phyloP scores from a whole-genome alignment of 2,797 vertebrate species.

The Dicrostonyx torquatus region DNA sequence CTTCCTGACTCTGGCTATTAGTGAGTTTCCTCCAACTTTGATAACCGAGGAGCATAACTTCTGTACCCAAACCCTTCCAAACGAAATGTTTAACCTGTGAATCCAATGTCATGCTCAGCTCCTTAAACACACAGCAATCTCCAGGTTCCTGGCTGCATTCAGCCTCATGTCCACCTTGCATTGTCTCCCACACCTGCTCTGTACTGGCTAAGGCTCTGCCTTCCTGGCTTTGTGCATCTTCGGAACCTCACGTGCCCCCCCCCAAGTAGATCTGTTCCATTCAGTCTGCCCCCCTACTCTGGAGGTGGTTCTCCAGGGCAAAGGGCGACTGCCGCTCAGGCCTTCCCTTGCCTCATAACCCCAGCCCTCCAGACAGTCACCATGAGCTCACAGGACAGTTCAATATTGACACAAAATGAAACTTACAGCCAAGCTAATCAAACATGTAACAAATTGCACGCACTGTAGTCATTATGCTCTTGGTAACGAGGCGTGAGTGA shows the following conservation, averaged over 20 bases:
- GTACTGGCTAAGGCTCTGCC: background rate
- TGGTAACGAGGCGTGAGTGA: slow-evolving; percentile 26
- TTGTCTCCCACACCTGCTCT: background rate
- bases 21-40: background rate
- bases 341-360: background rate
- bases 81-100: background rate
- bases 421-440: slow-evolving; percentile 9
- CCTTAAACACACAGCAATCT: background rate
- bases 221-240: background rate
- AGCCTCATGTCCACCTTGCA: no score
- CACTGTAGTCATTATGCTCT: background rate
- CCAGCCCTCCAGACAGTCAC: background rate
- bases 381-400: background rate
- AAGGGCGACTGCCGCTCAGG: background rate
- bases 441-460: background rate
- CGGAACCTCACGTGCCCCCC: background rate
- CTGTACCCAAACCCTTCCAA: background rate
- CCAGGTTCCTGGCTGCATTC: background rate
- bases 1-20: background rate
- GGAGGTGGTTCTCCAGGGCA: background rate
- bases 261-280: no score
- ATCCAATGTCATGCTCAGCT: background rate
- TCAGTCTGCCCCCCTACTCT: background rate
- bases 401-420: slow-evolving; percentile 2
- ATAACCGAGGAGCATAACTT: background rate